Percentiles rank a stretch among this genome's conserved stretches.
phyloP scores from a whole-genome alignment of 2,888 invertebrate genomes.

The Furcula furcula region DNA sequence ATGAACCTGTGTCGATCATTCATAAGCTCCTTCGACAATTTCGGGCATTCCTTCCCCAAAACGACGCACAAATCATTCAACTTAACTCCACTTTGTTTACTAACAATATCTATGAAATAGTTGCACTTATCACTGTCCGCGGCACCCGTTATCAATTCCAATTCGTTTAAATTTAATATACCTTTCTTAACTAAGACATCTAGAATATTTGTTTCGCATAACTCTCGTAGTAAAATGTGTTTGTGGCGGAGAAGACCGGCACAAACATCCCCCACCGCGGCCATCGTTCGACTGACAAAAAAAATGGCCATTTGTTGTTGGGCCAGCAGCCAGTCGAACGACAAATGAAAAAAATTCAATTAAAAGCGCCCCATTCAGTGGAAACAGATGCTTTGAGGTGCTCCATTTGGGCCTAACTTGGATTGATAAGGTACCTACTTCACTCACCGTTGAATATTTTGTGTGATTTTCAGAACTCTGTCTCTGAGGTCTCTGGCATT shows the following conservation, averaged over 20 bases:
- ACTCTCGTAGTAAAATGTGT: slow-evolving; percentile 82
- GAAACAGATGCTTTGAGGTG: slow-evolving; percentile 38
- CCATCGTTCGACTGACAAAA: slow-evolving; percentile 71
- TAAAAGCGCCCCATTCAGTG: slow-evolving; percentile 35
- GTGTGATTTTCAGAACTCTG: no score
- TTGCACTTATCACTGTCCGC: slow-evolving; percentile 79
- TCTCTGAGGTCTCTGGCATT: no score
- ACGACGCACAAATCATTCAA: slow-evolving; percentile 83
- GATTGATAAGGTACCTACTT: background rate
- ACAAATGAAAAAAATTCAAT: slow-evolving; percentile 27
- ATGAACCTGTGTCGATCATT: slow-evolving; percentile 80
- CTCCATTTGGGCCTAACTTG: slow-evolving; percentile 21
- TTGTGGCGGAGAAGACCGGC: slow-evolving; percentile 84
- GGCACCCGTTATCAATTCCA: slow-evolving; percentile 77
- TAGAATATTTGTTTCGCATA: slow-evolving; percentile 83
- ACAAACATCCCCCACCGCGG: slow-evolving; percentile 79
- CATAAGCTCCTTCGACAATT: slow-evolving; percentile 83
- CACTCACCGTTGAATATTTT: slow-evolving; percentile 26
- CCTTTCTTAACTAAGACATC: slow-evolving; percentile 85
- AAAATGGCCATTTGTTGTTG: slow-evolving; percentile 22
- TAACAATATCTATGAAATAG: slow-evolving; percentile 83
- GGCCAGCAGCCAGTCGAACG: background rate
- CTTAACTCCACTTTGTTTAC: slow-evolving; percentile 83
- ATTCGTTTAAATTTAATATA: slow-evolving; percentile 82
- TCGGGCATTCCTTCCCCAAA: slow-evolving; percentile 83